Evolutionary conservation across 2,888 invertebrate species (phyloP).

Genomic region (Caenorhabditis sp.): DNA sequence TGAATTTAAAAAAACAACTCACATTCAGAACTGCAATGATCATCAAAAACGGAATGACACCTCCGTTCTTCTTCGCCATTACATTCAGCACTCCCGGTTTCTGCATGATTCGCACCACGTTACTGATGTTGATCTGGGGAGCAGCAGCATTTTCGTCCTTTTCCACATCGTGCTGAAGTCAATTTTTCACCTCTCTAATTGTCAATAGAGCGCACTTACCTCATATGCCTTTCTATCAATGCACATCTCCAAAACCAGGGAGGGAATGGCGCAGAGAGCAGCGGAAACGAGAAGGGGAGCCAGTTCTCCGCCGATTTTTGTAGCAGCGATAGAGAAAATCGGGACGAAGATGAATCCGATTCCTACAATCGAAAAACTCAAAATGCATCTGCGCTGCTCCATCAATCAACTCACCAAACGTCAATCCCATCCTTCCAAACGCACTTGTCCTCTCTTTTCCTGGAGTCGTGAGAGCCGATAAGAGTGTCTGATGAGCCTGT

Average conservation of each 20-base stretch:
- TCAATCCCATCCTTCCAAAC: slow-evolving; percentile 76
- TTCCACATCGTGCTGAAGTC: slow-evolving; percentile 39
- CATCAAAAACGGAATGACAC: slow-evolving; percentile 69
- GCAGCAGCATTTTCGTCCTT: slow-evolving; percentile 30
- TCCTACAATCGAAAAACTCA: background rate
- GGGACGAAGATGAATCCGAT: slow-evolving; percentile 60
- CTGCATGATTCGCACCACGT: slow-evolving; percentile 64
- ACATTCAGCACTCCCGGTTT: slow-evolving; percentile 71
- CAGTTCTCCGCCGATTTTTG: slow-evolving; percentile 49
- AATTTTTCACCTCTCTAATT: background rate
- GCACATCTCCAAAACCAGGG: slow-evolving; percentile 64
- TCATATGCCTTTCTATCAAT: slow-evolving; percentile 64
- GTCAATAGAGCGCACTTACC: slow-evolving; percentile 8
- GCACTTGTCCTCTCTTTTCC: slow-evolving; percentile 77
- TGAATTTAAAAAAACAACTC: slow-evolving; percentile 14
- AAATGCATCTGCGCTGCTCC: slow-evolving; percentile 5
- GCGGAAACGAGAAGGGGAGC: slow-evolving; percentile 62
- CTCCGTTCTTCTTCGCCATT: slow-evolving; percentile 71
- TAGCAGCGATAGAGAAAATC: slow-evolving; percentile 53
- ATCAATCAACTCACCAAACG: slow-evolving; percentile 68
- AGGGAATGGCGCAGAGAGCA: slow-evolving; percentile 60
- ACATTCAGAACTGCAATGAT: slow-evolving; percentile 73
- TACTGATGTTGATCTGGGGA: slow-evolving; percentile 53
- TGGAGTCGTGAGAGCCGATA: slow-evolving; percentile 74
- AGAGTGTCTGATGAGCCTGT: slow-evolving; percentile 77